These are phyloP conservation scores for Columba guinea DNA, from an alignment of 2,797 vertebrate species.

Conservation along the genomic window DNA sequence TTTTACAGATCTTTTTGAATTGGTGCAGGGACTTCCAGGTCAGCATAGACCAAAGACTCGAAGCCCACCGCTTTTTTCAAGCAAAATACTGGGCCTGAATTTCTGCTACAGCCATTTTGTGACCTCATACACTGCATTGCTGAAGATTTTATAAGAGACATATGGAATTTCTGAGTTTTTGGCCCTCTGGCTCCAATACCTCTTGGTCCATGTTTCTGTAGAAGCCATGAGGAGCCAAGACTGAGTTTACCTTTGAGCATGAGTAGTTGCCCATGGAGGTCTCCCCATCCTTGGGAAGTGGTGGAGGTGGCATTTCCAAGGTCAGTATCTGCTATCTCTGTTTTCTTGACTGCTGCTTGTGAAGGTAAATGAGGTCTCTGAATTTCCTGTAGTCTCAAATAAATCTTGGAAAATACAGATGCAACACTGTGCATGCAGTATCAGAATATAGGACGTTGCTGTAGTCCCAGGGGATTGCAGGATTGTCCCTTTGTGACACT, in stretches of 20 bases:
- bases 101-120: not conserved
- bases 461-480: not conserved
- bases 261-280: not conserved
- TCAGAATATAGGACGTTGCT: not conserved
- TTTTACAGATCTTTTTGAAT: not conserved
- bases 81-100: not conserved
- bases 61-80: not conserved
- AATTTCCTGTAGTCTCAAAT: not conserved
- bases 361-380: not conserved
- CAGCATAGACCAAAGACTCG: not conserved
- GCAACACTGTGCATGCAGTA: not conserved
- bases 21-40: not conserved
- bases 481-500: not conserved
- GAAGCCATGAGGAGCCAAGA: not conserved
- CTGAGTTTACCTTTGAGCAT: not conserved
- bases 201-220: not conserved
- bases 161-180: not conserved
- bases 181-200: not conserved
- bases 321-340: not conserved
- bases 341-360: not conserved
- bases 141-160: not conserved
- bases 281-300: not conserved
- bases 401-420: not conserved
- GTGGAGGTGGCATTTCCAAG: not conserved
- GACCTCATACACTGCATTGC: accelerated